Evolutionary conservation across 2,797 vertebrate genomes (phyloP).

Genomic region (Tauraco hartlaubi): DNA sequence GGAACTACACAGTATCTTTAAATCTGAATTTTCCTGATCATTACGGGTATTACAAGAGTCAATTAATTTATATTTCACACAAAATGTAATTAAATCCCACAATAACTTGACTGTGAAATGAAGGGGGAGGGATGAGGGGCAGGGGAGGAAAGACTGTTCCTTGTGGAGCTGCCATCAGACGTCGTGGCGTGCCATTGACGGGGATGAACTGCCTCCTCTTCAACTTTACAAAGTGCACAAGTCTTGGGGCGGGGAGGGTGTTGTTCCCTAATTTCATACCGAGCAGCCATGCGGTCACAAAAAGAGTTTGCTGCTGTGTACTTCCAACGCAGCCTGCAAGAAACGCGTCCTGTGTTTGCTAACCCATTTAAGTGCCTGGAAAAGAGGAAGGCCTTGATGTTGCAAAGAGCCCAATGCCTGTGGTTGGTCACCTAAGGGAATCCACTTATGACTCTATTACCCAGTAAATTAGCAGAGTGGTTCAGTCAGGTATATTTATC

Average conservation of each 20-base stretch:
- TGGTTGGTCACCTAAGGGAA: constrained; percentile 83
- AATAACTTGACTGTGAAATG: constrained; percentile 23
- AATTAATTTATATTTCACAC: constrained; percentile 60
- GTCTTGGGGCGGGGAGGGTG: neutral
- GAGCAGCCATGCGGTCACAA: neutral
- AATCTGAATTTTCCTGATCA: constrained; percentile 52
- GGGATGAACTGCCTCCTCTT: neutral
- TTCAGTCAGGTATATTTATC: constrained; percentile 88
- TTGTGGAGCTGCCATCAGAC: neutral
- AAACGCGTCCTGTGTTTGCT: neutral
- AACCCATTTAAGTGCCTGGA: constrained; percentile 15
- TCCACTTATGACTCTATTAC: constrained; percentile 85
- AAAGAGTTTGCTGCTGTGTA: neutral
- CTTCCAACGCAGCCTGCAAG: neutral
- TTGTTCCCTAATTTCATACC: neutral
- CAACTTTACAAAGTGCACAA: neutral
- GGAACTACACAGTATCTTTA: constrained; percentile 53
- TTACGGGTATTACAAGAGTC: constrained; percentile 37
- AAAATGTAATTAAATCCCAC: constrained; percentile 60
- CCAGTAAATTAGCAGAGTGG: constrained; percentile 83
- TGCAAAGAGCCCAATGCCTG: constrained; percentile 58
- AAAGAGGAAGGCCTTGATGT: constrained; percentile 64
- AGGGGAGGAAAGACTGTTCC: neutral
- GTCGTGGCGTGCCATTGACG: rapidly evolving
- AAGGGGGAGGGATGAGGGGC: neutral